Base-by-base conservation (phyloP, 35 echinoderm and acorn worm species). In the Strongylocentrotus purpuratus region DNA sequence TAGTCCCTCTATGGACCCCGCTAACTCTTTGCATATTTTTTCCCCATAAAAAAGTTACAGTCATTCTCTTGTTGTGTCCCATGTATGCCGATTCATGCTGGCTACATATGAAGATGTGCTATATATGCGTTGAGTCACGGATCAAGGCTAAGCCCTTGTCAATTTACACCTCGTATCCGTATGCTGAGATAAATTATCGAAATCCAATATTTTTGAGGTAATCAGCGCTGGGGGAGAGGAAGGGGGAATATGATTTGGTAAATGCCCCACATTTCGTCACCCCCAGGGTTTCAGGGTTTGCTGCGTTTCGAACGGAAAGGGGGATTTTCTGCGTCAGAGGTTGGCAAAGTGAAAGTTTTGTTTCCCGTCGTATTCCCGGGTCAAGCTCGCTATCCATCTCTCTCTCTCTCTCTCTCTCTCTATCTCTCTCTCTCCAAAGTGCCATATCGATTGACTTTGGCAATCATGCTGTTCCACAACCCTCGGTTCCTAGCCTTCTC, bases 181-280 rank as follows among this genome's bases (percentile, higher is more conserved):
- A 28, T n/a, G 65, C 65, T 78, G 65, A 78, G 65, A 2, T 78
- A 18, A 3, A 78, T 78, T 28, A 78, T 78, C 65, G 65, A 78
- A 78, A 78, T 78, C 25, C 65, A 78, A 78, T 78, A 78, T 78
- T 78, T 78, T 78, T 78, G 25, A 78, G 65, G 65, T 78, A 78
- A 78, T 78, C 65, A 78, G 65, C 65, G 65, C 65, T 78, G 65
- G 25, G 65, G 65, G 65, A 78, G 65, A 78, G 65, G 65, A 78
- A 78, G 65, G 65, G 65, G 20, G 28, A 78, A 78, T 7, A 28
- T 28, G 65, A 78, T 22, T 28, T 78, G 65, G 7, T 78, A 78
- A 78, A 78, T 78, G 65, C 65, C 25, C 25, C 5, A 18, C 65
- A 78, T 78, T 9, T 78, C 65, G 65, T 78, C 65, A 78, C 65